Percentiles rank a stretch among this genome's conserved stretches.
phyloP scores from a whole-genome alignment of 1,140 invertebrate genomes.

The Thrips palmi region DNA sequence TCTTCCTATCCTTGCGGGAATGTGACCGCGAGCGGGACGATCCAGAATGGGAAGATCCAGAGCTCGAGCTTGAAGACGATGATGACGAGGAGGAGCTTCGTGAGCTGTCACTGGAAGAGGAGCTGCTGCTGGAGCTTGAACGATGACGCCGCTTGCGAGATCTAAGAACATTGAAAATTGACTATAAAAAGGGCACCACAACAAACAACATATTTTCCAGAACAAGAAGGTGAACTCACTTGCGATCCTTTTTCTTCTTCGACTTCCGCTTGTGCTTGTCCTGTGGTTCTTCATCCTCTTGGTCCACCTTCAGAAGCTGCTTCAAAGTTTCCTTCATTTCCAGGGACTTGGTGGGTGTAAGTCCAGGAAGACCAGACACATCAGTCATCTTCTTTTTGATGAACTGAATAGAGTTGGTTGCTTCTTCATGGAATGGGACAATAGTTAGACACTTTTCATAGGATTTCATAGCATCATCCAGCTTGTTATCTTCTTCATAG shows the following conservation, averaged over 20 bases:
- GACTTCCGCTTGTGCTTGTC: conserved; percentile 47
- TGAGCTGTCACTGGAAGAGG: conserved; percentile 34
- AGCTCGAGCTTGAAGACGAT: conserved; percentile 29
- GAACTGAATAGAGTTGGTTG: conserved; percentile 58
- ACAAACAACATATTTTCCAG: background rate
- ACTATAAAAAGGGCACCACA: conserved; percentile 7
- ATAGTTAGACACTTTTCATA: conserved; percentile 66
- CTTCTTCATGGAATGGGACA: conserved; percentile 67
- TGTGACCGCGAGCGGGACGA: conserved; percentile 14
- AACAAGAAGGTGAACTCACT: conserved; percentile 20
- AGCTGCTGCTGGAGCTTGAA: conserved; percentile 19
- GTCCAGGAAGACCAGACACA: conserved; percentile 34
- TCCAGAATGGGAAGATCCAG: conserved; percentile 20
- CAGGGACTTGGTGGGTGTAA: conserved; percentile 29
- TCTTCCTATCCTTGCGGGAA: conserved; percentile 33
- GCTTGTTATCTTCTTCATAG: conserved; percentile 67
- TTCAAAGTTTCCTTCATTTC: conserved; percentile 45
- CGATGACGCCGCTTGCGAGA: conserved; percentile 13
- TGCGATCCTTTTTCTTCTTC: conserved; percentile 50
- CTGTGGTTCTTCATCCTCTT: conserved; percentile 19
- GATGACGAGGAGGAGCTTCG: conserved; percentile 34
- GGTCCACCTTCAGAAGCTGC: conserved; percentile 25
- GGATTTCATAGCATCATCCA: conserved; percentile 64
- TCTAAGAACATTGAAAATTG: background rate
- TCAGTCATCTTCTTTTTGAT: conserved; percentile 42